Conservation (phyloP, 2,113 vertebrate genomes). For the Gobiocypris rarus region DNA sequence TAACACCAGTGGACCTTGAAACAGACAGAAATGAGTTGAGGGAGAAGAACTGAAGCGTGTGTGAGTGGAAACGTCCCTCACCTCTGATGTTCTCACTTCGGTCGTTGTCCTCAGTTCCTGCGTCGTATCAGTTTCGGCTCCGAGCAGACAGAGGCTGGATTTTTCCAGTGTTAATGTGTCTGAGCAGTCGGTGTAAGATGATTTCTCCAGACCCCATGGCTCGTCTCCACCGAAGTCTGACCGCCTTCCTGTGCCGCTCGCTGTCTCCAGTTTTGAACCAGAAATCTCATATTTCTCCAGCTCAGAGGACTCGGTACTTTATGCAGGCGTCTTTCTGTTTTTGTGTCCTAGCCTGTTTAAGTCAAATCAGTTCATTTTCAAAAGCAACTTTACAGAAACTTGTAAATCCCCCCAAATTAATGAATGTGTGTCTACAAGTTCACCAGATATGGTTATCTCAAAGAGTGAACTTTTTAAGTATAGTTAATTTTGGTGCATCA, state of each 20-base stretch:
- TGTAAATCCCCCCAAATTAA: too few relatives aligned
- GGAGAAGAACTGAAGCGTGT: neutral
- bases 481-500: too few relatives aligned
- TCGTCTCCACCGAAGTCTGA: conserved; percentile 57
- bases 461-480: too few relatives aligned
- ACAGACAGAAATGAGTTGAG: conserved; percentile 8
- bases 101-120: neutral
- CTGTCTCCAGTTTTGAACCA: conserved; percentile 46
- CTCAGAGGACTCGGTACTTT: neutral
- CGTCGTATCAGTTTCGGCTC: conserved; percentile 14
- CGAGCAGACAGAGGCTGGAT: conserved; percentile 14
- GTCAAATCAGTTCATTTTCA: neutral
- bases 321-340: conserved; percentile 1
- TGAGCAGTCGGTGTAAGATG: conserved; percentile 52
- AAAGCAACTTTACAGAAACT: neutral
- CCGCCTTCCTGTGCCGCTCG: conserved; percentile 64
- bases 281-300: conserved; percentile 39
- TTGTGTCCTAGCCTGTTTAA: neutral
- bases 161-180: conserved; percentile 47
- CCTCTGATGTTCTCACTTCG: neutral
- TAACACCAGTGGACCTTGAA: neutral
- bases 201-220: conserved; percentile 68
- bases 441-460: too few relatives aligned
- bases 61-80: neutral
- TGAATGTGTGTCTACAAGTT: too few relatives aligned